Conservation (phyloP, 2,888 invertebrate species). For the Arge pagana region DNA sequence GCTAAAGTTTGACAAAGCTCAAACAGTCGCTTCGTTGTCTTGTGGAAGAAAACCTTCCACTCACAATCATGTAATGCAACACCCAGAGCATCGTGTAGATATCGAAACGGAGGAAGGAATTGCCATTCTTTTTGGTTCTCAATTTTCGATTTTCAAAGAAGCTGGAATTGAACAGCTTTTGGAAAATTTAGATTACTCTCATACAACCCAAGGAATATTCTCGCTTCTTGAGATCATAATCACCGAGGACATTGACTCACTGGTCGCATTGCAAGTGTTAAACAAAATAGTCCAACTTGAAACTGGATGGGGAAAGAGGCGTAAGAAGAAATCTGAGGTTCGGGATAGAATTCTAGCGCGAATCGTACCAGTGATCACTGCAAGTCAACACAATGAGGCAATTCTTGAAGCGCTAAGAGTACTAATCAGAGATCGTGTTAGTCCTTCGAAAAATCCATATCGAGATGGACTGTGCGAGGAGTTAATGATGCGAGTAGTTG, state of each 20-base stretch:
- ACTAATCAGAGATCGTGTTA: slow-evolving; percentile 50
- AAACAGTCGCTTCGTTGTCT: too few species aligned
- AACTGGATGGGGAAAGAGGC: slow-evolving; percentile 37
- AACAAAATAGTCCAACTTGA: slow-evolving; percentile 59
- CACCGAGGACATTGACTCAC: slow-evolving; percentile 58
- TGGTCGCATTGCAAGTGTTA: slow-evolving; percentile 57
- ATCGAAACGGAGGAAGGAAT: slow-evolving; percentile 44
- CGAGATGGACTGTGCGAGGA: slow-evolving; percentile 66
- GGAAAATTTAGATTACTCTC: slow-evolving; percentile 47
- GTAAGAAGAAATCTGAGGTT: slow-evolving; percentile 27
- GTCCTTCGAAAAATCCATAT: slow-evolving; percentile 44
- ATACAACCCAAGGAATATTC: slow-evolving; percentile 50
- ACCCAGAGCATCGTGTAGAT: slow-evolving; percentile 26
- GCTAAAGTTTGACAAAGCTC: background rate
- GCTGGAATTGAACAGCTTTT: slow-evolving; percentile 45
- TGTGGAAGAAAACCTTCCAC: too few species aligned
- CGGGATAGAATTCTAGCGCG: slow-evolving; percentile 55
- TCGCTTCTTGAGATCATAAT: slow-evolving; percentile 58
- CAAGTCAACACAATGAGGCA: slow-evolving; percentile 51
- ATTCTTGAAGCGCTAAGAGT: slow-evolving; percentile 57
- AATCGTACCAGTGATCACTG: slow-evolving; percentile 58
- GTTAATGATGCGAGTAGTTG: slow-evolving; percentile 65
- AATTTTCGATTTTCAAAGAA: slow-evolving; percentile 34
- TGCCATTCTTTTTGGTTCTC: slow-evolving; percentile 40
- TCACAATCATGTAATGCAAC: background rate